phyloP scores from a whole-genome alignment of 2,797 vertebrate genomes.

The Moxostoma hubbsi region DNA sequence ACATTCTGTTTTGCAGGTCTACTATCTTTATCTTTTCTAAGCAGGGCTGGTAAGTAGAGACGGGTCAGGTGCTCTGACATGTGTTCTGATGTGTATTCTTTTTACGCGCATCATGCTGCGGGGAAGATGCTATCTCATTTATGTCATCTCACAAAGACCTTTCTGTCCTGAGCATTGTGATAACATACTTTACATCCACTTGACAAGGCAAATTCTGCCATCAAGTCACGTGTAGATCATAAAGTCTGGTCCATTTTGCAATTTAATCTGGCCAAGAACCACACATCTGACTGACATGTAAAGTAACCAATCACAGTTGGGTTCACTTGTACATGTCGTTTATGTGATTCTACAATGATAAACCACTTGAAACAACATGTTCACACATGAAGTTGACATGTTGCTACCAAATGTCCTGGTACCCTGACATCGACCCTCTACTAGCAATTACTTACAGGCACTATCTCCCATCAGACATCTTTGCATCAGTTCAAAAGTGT shows the following conservation, averaged over 20 bases:
- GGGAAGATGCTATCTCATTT: slow-evolving; percentile 10
- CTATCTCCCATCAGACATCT: no score
- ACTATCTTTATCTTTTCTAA: slow-evolving; percentile 48
- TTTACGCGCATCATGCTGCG: background rate
- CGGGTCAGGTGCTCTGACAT: slow-evolving; percentile 42
- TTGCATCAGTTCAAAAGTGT: no score
- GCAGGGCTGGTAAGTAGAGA: slow-evolving; percentile 41
- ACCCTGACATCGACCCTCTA: no score
- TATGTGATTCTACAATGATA: no score
- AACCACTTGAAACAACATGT: no score
- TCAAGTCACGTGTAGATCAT: no score
- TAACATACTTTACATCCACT: slow-evolving; percentile 20
- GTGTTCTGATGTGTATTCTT: slow-evolving; percentile 31
- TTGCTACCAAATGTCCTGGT: no score
- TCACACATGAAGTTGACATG: no score
- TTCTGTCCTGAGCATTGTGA: slow-evolving; percentile 14
- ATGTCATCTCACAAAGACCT: slow-evolving; percentile 24
- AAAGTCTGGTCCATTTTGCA: background rate
- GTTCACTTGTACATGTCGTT: background rate
- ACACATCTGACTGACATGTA: background rate
- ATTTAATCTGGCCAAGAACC: background rate
- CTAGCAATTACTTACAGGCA: no score
- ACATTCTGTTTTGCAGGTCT: slow-evolving; percentile 39
- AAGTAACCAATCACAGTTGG: background rate
- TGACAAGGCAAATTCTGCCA: slow-evolving; percentile 7